phyloP scores from a whole-genome alignment of 2,888 invertebrate species.

The Dasysyrphus albostriatus region DNA sequence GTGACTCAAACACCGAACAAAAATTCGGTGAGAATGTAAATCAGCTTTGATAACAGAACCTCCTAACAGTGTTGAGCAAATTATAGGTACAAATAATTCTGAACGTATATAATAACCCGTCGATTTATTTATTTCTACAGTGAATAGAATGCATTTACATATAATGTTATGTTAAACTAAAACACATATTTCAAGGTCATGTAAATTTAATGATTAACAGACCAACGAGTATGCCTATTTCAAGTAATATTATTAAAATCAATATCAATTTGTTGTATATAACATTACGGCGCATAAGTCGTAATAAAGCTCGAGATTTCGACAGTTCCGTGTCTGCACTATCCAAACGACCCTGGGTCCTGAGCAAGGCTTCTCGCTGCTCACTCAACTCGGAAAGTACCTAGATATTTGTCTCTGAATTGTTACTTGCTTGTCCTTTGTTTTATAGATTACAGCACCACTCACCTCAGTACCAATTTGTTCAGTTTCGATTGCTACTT shows the following conservation, averaged over 20 bases:
- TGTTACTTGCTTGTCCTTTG: not conserved
- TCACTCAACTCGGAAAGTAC: conserved; percentile 90
- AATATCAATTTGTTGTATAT: conserved; percentile 91
- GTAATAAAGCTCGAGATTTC: conserved; percentile 87
- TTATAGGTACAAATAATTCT: too few relatives aligned
- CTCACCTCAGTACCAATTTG: conserved; percentile 88
- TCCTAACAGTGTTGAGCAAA: too few relatives aligned
- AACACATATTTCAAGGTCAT: not conserved
- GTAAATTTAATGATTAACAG: conserved; percentile 88
- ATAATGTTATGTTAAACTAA: not conserved
- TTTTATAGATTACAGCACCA: not conserved
- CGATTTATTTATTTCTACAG: not conserved
- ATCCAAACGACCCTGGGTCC: conserved; percentile 87
- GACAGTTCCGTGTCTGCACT: conserved; percentile 89
- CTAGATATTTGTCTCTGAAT: conserved; percentile 76
- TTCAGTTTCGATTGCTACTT: conserved; percentile 92
- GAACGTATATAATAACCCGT: too few relatives aligned
- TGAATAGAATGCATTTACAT: not conserved
- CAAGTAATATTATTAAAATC: conserved; percentile 89
- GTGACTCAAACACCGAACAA: too few relatives aligned
- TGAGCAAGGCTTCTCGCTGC: conserved; percentile 90
- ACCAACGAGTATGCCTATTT: conserved; percentile 87
- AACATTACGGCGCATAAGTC: conserved; percentile 88
- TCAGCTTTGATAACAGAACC: too few relatives aligned
- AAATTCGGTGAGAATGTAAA: too few relatives aligned